Evolutionary conservation across 64 coral and sea anemone genomes (phyloP).

Genomic region (Hydrozoanthus tunicans): DNA sequence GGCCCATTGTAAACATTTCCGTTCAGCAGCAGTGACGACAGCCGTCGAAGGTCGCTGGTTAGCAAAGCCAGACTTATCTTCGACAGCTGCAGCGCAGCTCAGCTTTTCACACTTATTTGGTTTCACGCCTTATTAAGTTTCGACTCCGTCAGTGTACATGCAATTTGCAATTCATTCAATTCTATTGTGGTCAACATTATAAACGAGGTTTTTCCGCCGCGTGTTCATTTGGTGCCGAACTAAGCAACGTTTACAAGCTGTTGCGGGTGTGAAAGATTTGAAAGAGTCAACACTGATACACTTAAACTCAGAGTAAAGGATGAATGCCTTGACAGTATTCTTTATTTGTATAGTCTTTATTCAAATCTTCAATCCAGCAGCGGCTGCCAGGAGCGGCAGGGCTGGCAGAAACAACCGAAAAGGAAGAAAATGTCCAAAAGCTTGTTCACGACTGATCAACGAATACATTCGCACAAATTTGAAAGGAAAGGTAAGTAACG

Average conservation of each 20-base stretch:
- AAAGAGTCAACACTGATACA: neutral
- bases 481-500: slow-evolving; percentile 33
- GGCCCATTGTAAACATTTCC: slow-evolving; percentile 7
- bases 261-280: neutral
- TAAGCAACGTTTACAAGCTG: neutral
- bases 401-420: too few species aligned
- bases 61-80: slow-evolving; percentile 4
- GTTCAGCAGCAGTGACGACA: slow-evolving; percentile 11
- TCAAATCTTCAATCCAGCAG: neutral
- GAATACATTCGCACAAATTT: slow-evolving; percentile 19
- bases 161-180: slow-evolving; percentile 59
- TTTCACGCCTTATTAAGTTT: slow-evolving; percentile 58
- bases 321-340: slow-evolving; percentile 1
- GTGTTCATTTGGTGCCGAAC: neutral
- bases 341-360: slow-evolving; percentile 5
- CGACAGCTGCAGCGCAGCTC: slow-evolving; percentile 21
- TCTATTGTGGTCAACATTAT: slow-evolving; percentile 20
- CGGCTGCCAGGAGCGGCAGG: neutral
- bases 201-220: slow-evolving; percentile 2
- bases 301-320: slow-evolving; percentile 1
- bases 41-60: neutral
- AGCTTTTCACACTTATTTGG: slow-evolving; percentile 41
- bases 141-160: neutral
- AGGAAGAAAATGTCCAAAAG: slow-evolving; percentile 21
- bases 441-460: neutral